Percentiles rank a stretch among this genome's conserved stretches.
phyloP scores from a whole-genome alignment of 2,888 invertebrate species.

The Drosophila meridiana region DNA sequence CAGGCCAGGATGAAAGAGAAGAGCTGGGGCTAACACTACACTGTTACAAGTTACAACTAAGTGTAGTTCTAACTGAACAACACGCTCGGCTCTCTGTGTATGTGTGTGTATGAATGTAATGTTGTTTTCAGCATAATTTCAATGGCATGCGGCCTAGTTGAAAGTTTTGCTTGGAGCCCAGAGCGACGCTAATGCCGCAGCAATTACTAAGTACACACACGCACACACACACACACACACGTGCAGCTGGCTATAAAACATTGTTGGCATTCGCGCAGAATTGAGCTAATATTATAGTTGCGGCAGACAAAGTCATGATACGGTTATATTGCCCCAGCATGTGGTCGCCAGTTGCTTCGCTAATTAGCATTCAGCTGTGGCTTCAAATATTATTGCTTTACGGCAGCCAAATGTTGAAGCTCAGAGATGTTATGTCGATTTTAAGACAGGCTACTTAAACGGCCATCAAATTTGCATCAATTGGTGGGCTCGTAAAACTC shows the following conservation, averaged over 20 bases:
- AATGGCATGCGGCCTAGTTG: constrained; percentile 38
- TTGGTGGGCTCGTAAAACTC: constrained; percentile 48
- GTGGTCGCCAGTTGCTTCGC: constrained; percentile 17
- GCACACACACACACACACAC: constrained; percentile 5
- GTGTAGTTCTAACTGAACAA: constrained; percentile 15
- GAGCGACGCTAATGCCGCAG: constrained; percentile 36
- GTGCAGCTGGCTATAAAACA: constrained; percentile 11
- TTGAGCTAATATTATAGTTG: constrained; percentile 60
- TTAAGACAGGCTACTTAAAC: constrained; percentile 34
- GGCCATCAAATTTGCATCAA: constrained; percentile 57
- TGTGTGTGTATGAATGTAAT: constrained; percentile 30
- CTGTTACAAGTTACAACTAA: constrained; percentile 2
- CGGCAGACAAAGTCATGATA: constrained; percentile 37
- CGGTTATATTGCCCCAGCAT: constrained; percentile 34
- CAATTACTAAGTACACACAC: constrained; percentile 30
- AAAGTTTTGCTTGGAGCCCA: constrained; percentile 49
- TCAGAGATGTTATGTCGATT: constrained; percentile 32
- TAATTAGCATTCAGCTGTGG: constrained; percentile 54
- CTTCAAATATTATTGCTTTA: constrained; percentile 29
- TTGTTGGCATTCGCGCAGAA: constrained; percentile 36
- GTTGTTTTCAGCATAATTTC: constrained; percentile 56
- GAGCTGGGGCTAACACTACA: constrained; percentile 11
- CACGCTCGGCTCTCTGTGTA: not conserved
- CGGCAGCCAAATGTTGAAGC: not conserved
- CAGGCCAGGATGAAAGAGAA: not conserved